phyloP scores from a whole-genome alignment of 2,888 invertebrate genomes.

The Hydroisotoma schaefferi region DNA sequence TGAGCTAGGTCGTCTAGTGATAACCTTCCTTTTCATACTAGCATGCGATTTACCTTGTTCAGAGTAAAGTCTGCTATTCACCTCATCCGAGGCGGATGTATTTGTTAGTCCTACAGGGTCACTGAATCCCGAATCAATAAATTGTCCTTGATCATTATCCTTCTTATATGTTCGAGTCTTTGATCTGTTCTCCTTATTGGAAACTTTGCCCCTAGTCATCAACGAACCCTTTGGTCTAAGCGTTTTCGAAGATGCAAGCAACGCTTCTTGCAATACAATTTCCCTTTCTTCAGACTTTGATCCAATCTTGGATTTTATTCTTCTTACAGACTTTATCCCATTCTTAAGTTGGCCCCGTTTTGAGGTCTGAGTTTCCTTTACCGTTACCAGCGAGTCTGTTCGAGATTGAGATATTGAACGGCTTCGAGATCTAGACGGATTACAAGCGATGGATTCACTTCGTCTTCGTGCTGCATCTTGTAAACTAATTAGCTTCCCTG shows the following conservation, averaged over 20 bases:
- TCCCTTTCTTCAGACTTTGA: conserved; percentile 42
- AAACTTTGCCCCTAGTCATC: not conserved
- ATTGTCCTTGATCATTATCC: conserved; percentile 6
- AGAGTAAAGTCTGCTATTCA: conserved; percentile 5
- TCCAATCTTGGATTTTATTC: conserved; percentile 15
- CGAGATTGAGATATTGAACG: conserved; percentile 20
- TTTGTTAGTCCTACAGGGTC: conserved; percentile 28
- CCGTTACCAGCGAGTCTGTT: not conserved
- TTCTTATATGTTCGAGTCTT: not conserved
- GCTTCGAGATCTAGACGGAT: conserved; percentile 21
- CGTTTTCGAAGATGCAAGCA: conserved; percentile 19
- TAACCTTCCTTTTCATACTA: conserved; percentile 32
- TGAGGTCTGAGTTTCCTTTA: not conserved
- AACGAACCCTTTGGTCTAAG: not conserved
- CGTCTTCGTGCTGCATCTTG: conserved; percentile 39
- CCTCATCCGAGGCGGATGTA: conserved; percentile 34
- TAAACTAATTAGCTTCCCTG: conserved; percentile 36
- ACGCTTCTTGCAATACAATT: conserved; percentile 39
- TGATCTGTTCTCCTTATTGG: not conserved
- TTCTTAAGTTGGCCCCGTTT: conserved; percentile 4
- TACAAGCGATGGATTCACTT: conserved; percentile 17
- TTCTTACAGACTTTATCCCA: too few species aligned
- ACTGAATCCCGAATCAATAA: conserved; percentile 36
- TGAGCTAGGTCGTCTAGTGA: conserved; percentile 32
- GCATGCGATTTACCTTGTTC: conserved; percentile 31